Evolutionary conservation across 1,140 invertebrate species (phyloP).

Genomic region (Spodoptera litura): DNA sequence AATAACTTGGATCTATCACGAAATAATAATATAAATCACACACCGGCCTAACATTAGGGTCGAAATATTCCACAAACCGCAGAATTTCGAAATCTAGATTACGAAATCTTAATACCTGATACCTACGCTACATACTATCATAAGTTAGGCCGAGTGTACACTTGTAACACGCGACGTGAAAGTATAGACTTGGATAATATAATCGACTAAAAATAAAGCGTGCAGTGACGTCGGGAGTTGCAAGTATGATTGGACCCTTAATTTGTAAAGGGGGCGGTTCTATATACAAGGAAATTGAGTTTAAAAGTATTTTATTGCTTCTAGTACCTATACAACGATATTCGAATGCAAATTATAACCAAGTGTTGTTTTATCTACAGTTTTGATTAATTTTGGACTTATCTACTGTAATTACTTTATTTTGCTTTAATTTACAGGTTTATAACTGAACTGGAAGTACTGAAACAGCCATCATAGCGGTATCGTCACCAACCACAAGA

Average conservation of each 20-base stretch:
- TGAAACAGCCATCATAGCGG: too few species aligned
- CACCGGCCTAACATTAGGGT: not conserved
- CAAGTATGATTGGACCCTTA: not conserved
- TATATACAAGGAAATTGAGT: too few species aligned
- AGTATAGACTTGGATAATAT: not conserved
- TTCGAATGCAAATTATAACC: too few species aligned
- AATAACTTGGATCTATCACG: constrained; percentile 14
- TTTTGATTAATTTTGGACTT: too few species aligned
- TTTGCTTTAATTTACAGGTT: too few species aligned
- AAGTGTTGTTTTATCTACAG: too few species aligned
- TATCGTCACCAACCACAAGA: too few species aligned
- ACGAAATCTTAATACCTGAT: constrained; percentile 8
- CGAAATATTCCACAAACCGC: constrained; percentile 6
- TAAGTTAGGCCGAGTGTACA: constrained; percentile 9
- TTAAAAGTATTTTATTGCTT: too few species aligned
- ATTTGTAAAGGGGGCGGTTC: not conserved
- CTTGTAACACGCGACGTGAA: constrained; percentile 4
- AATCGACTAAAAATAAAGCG: not conserved
- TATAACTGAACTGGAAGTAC: too few species aligned
- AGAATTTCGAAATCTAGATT: constrained; percentile 28
- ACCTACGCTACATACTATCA: constrained; percentile 4
- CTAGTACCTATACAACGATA: too few species aligned
- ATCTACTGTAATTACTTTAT: too few species aligned
- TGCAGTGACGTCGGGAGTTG: not conserved
- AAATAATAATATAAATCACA: constrained; percentile 26